A percentile compares a stretch with the other conserved stretches of the same genome.
These are phyloP conservation scores for Agrochola macilenta DNA, from an alignment of 2,888 invertebrate genomes.

Conservation along the genomic window DNA sequence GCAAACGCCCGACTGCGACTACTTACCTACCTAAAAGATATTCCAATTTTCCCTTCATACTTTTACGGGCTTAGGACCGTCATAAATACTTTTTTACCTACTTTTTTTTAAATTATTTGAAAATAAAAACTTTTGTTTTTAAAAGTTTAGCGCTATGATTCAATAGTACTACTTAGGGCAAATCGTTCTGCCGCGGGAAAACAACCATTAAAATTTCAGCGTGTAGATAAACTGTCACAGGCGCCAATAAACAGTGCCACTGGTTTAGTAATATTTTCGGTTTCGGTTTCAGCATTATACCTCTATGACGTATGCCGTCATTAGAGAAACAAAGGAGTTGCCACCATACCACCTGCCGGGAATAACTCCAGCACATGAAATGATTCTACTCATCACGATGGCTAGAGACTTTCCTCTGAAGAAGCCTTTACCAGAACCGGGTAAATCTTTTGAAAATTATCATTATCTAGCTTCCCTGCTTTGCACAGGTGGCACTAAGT, in stretches of 20 bases:
- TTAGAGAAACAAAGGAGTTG: conserved; percentile 76
- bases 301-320: conserved; percentile 64
- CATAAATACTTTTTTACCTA: too few relatives aligned
- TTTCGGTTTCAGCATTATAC: conserved; percentile 70
- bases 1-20: too few relatives aligned
- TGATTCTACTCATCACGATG: conserved; percentile 79
- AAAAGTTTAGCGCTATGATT: too few relatives aligned
- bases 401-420: conserved; percentile 83
- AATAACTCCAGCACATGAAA: conserved; percentile 82
- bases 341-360: conserved; percentile 81
- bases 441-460: conserved; percentile 52
- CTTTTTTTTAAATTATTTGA: too few relatives aligned
- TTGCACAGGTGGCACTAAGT: too few relatives aligned
- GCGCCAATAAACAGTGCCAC: not conserved
- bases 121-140: too few relatives aligned
- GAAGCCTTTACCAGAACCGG: conserved; percentile 86
- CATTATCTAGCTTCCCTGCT: not conserved
- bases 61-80: too few relatives aligned
- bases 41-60: too few relatives aligned
- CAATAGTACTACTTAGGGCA: too few relatives aligned
- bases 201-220: too few relatives aligned
- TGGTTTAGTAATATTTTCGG: not conserved
- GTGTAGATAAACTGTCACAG: not conserved
- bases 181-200: too few relatives aligned
- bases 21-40: too few relatives aligned